Conservation (phyloP, 1,140 invertebrate species). For the Atopsyche davidsoni region DNA sequence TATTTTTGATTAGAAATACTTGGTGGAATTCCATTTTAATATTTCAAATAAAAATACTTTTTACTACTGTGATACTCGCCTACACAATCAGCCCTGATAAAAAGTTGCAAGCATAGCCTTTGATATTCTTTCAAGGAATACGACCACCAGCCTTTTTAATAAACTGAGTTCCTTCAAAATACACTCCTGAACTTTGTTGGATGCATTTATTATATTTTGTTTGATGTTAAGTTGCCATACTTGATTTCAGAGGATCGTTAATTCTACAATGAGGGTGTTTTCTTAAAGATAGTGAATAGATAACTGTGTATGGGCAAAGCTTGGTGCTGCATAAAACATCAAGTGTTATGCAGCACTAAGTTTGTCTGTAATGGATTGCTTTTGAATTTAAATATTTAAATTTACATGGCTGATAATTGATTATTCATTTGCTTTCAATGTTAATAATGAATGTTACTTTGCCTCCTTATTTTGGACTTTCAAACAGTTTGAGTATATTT, state of each 20-base stretch:
- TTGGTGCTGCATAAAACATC: neutral
- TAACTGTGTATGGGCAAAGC: neutral
- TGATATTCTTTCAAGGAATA: too few relatives aligned
- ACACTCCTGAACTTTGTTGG: too few relatives aligned
- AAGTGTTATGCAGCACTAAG: neutral
- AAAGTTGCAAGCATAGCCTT: too few relatives aligned
- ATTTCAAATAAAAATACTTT: too few relatives aligned
- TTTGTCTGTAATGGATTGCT: neutral
- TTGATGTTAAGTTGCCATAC: too few relatives aligned
- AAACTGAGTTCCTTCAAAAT: too few relatives aligned
- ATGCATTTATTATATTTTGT: too few relatives aligned
- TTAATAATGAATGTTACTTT: neutral
- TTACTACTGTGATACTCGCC: too few relatives aligned
- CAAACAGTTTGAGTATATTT: constrained; percentile 6
- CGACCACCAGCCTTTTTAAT: too few relatives aligned
- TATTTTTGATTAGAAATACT: neutral
- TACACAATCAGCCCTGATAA: too few relatives aligned
- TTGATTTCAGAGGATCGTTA: too few relatives aligned
- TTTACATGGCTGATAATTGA: neutral
- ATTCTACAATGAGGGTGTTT: too few relatives aligned
- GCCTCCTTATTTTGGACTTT: neutral
- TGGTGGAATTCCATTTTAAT: neutral
- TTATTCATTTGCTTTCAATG: neutral
- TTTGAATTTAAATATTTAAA: neutral
- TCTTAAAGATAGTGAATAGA: neutral